Evolutionary conservation across 2,797 vertebrate species (phyloP).

Genomic region (Pangasius macronema): DNA sequence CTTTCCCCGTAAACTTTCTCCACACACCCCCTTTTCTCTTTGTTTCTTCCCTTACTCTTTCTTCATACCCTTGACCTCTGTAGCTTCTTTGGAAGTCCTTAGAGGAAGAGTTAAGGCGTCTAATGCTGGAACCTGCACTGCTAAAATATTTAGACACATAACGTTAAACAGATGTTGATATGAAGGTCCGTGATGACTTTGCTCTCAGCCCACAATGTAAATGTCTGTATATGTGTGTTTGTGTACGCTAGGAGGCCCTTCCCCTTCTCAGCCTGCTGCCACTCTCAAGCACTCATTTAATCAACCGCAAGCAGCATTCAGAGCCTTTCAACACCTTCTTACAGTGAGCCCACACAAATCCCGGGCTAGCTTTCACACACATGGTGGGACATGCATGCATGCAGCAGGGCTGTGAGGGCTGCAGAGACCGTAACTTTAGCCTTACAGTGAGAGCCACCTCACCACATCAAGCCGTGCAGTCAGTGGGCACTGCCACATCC

Average conservation of each 20-base stretch:
- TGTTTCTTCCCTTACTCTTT: constrained; percentile 10
- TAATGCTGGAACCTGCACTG: constrained; percentile 39
- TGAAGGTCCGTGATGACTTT: constrained; percentile 59
- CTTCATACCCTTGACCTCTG: constrained; percentile 30
- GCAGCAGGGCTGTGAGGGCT: constrained; percentile 33
- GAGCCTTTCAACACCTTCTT: constrained; percentile 63
- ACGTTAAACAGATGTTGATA: constrained; percentile 63
- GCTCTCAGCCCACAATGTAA: constrained; percentile 21
- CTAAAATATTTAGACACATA: constrained; percentile 64
- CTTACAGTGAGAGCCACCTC: constrained; percentile 47
- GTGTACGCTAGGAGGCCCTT: constrained; percentile 29
- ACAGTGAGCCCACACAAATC: constrained; percentile 59
- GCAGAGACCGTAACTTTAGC: constrained; percentile 52
- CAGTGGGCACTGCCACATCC: constrained; percentile 54
- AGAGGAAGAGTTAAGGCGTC: neutral
- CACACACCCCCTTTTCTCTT: neutral
- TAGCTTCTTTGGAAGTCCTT: neutral
- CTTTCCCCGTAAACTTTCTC: neutral
- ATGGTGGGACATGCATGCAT: constrained; percentile 33
- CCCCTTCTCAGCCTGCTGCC: constrained; percentile 32
- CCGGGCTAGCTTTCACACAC: constrained; percentile 56
- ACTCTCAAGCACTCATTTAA: constrained; percentile 47
- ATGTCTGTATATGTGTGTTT: constrained; percentile 27
- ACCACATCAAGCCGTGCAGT: constrained; percentile 58
- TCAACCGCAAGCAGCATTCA: constrained; percentile 55